These are phyloP conservation scores for Pandemis heparana DNA, from an alignment of 2,888 invertebrate species.

Conservation along the genomic window DNA sequence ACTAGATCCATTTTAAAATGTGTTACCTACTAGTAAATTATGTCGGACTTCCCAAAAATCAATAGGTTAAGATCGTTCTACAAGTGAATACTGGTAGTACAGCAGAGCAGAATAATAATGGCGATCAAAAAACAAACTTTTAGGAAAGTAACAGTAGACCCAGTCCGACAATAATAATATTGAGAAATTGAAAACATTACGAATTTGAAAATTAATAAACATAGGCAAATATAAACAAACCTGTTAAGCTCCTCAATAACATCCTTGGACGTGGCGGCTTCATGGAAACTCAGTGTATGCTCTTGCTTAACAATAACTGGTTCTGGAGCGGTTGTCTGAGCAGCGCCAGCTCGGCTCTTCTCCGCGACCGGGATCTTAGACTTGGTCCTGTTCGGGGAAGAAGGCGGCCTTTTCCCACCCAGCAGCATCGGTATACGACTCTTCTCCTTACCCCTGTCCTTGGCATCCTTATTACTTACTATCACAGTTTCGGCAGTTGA, in stretches of 20 bases:
- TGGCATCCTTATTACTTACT: constrained; percentile 86
- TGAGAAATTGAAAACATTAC: background rate
- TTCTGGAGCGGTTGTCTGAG: constrained; percentile 58
- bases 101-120: no score
- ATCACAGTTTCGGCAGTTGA: constrained; percentile 91
- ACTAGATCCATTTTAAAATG: no score
- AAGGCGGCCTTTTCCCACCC: constrained; percentile 80
- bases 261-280: constrained; percentile 90
- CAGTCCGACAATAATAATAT: background rate
- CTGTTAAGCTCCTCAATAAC: constrained; percentile 91
- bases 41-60: no score
- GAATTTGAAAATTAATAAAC: background rate
- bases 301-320: constrained; percentile 82
- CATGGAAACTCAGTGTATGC: constrained; percentile 89
- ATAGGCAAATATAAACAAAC: constrained; percentile 50
- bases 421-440: constrained; percentile 85
- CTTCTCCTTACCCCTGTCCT: constrained; percentile 79
- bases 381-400: constrained; percentile 68
- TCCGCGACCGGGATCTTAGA: constrained; percentile 80
- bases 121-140: no score
- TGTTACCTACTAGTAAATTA: no score
- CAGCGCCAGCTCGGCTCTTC: constrained; percentile 54
- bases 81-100: no score
- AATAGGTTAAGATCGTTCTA: no score
- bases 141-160: no score